Percentiles rank a stretch among this genome's conserved stretches.
phyloP scores from a whole-genome alignment of 1,140 invertebrate species.

The Metaphire vulgaris region DNA sequence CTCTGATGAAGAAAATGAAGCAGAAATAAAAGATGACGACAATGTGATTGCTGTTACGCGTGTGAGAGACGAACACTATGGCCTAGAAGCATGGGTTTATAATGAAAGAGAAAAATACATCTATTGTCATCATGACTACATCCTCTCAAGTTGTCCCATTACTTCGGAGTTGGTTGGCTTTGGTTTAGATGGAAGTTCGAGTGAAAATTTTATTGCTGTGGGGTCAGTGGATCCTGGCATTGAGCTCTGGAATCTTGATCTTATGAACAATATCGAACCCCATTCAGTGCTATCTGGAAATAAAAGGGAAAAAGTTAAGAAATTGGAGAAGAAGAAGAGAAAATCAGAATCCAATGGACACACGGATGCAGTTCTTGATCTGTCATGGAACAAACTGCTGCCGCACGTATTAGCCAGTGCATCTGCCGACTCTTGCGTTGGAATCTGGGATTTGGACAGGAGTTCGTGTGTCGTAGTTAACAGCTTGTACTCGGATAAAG shows the following conservation, averaged over 20 bases:
- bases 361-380: conserved; percentile 78
- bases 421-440: conserved; percentile 77
- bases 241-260: conserved; percentile 88
- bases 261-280: conserved; percentile 81
- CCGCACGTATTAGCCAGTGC: conserved; percentile 84
- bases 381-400: conserved; percentile 73
- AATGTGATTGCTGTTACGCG: conserved; percentile 84
- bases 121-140: conserved; percentile 87
- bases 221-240: conserved; percentile 86
- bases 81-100: conserved; percentile 85
- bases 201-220: conserved; percentile 81
- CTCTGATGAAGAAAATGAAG: conserved; percentile 70
- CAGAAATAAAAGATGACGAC: conserved; percentile 73
- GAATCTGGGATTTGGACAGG: conserved; percentile 85
- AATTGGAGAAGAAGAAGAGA: conserved; percentile 61
- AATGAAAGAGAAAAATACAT: conserved; percentile 79
- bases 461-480: conserved; percentile 67
- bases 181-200: conserved; percentile 61
- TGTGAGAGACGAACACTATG: conserved; percentile 72
- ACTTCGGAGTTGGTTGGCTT: conserved; percentile 87
- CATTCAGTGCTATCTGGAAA: conserved; percentile 66
- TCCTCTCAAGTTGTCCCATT: conserved; percentile 77
- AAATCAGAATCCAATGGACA: conserved; percentile 59
- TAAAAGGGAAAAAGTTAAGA: conserved; percentile 58
- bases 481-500: conserved; percentile 69